Conservation (phyloP, 2,113 vertebrate genomes). For the Desmodus rotundus region DNA sequence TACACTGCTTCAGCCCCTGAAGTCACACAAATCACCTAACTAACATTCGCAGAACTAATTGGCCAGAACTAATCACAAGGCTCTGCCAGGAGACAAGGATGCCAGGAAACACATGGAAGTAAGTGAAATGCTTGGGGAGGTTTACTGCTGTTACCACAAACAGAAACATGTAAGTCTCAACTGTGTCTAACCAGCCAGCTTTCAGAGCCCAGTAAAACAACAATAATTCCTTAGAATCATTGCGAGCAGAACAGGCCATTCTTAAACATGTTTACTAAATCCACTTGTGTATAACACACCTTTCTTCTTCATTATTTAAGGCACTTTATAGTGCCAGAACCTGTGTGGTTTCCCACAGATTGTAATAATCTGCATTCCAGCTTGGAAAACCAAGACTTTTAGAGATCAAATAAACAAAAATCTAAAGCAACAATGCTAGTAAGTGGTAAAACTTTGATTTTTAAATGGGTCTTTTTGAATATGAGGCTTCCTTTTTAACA, state of each 20-base stretch:
- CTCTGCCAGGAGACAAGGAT: background rate
- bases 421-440: background rate
- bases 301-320: background rate
- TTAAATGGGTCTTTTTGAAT: background rate
- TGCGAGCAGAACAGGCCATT: background rate
- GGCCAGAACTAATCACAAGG: background rate
- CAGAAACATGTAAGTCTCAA: background rate
- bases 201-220: background rate
- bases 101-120: background rate
- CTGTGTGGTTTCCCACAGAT: background rate
- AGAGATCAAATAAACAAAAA: background rate
- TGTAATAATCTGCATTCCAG: background rate
- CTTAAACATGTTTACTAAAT: background rate
- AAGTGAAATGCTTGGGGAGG: background rate
- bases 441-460: background rate
- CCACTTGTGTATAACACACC: background rate
- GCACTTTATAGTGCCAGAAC: background rate
- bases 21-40: background rate
- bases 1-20: background rate
- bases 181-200: background rate
- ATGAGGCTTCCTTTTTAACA: background rate
- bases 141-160: background rate
- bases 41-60: background rate
- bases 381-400: background rate
- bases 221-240: background rate